Evolutionary conservation across 2,888 invertebrate genomes (phyloP).

Genomic region (Limnephilus rhombicus): DNA sequence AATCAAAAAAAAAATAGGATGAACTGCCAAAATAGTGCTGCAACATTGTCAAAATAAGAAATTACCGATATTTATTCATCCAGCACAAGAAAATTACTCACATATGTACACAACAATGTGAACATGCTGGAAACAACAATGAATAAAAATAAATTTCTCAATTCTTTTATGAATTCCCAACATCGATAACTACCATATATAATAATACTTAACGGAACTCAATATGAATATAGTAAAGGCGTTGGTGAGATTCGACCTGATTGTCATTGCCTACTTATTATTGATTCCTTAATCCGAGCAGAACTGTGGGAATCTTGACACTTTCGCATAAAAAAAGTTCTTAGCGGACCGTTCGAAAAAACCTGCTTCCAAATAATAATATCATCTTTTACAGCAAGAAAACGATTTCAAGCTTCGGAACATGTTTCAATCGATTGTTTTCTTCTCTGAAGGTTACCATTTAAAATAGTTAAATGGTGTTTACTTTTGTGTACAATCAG

Average conservation of each 20-base stretch:
- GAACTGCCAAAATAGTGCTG: not conserved
- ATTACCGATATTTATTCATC: too few relatives aligned
- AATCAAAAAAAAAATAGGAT: not conserved
- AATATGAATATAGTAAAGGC: not conserved
- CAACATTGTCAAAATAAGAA: not conserved
- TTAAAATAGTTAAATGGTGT: not conserved
- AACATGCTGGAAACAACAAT: too few relatives aligned
- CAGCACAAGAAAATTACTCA: too few relatives aligned
- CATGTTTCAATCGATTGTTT: not conserved
- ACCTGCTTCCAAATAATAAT: not conserved
- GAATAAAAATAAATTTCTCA: too few relatives aligned
- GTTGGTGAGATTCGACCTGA: not conserved
- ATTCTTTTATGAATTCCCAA: not conserved
- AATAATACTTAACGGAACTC: not conserved
- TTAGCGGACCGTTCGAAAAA: not conserved
- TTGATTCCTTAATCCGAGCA: conserved; percentile 1
- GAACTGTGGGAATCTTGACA: not conserved
- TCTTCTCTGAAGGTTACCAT: not conserved
- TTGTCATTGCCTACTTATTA: conserved; percentile 6
- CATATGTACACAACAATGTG: too few relatives aligned
- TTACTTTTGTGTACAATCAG: not conserved
- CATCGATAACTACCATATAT: not conserved
- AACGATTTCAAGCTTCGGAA: conserved; percentile 23
- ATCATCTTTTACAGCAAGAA: conserved; percentile 6
- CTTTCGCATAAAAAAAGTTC: conserved; percentile 27